Evolutionary conservation across 2,797 vertebrate genomes (phyloP), one percentile per base, ranked within the genome.

Genomic region (Muraenolepis orangiensis): DNA sequence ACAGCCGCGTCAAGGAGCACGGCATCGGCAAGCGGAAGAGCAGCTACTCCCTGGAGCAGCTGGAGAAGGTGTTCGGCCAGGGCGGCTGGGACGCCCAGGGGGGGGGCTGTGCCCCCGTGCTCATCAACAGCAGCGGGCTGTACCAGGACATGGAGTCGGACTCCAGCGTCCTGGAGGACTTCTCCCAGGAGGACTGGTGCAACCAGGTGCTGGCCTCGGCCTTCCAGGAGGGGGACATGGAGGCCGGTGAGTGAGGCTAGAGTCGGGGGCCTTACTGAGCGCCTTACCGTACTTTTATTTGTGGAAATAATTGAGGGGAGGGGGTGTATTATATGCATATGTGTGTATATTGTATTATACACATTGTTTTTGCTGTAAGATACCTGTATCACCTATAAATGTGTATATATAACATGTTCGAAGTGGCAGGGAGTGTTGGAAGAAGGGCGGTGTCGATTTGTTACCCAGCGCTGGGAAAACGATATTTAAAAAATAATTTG

Each of bases 141-240:
- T 99, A 99, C 87, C 98, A 99, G 93, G 98, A 99, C 89, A 96
- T 98, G 95, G 97, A 99, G 91, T 98, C 97, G 0, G 97, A 98
- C 0, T 92, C 97, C 91, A 99, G 97, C 93, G 97, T 96, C 0
- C 93, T 99, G 95, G 98, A 98, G 86, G 98, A 99, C 74, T 97
- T 95, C 91, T 97, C 96, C 6, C 97, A 98, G 90, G 97, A 99
- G 88, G 97, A 99, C 79, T 99, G 98, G 97, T 97, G 96, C 79
- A 98, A 96, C 92, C 97, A 98, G 93, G 97, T 98, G 75, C 94
- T 98, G 69, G 95, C 96, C 74, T 89, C 92, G 0, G 96, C 95
- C 72, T 99, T 97, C 90, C 97, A 96, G 84, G 96, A 97, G 0
- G 95, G 94, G 38, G 97, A 98, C 81, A 94, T 96, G 90, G 97